Percentiles rank a stretch among this genome's conserved stretches.
Evolutionary conservation across 2,113 vertebrate genomes (phyloP).

Genomic region (Microcebus murinus): DNA sequence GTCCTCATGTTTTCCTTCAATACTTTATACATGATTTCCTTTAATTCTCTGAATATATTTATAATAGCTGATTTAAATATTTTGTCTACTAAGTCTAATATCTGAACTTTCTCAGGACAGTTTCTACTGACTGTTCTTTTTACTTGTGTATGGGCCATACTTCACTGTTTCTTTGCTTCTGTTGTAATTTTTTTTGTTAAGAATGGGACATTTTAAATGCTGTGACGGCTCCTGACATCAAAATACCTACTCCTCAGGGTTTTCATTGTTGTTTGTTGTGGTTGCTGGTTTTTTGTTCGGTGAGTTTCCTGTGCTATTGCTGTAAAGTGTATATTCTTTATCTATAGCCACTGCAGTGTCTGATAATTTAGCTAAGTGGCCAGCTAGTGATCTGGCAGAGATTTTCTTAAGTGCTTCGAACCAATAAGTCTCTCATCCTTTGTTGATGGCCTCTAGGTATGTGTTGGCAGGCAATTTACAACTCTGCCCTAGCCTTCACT

Average conservation of each 20-base stretch:
- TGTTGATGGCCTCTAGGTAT: neutral
- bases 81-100: neutral
- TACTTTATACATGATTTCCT: neutral
- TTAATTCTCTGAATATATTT: neutral
- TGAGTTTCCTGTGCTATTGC: neutral
- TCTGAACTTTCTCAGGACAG: neutral
- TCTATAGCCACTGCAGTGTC: neutral
- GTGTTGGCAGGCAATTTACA: neutral
- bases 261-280: neutral
- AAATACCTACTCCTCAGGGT: neutral
- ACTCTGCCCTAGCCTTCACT: neutral
- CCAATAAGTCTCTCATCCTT: neutral
- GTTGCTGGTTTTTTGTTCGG: neutral
- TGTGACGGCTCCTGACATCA: neutral
- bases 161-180: neutral
- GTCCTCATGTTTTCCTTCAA: neutral
- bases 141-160: neutral
- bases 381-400: neutral
- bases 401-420: neutral
- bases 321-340: neutral
- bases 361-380: neutral
- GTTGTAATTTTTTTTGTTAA: neutral
- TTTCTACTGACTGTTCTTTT: neutral
- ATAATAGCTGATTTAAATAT: neutral
- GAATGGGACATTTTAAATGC: neutral